phyloP scores from a whole-genome alignment of 1,140 invertebrate genomes.

The Heliothis subflexa region DNA sequence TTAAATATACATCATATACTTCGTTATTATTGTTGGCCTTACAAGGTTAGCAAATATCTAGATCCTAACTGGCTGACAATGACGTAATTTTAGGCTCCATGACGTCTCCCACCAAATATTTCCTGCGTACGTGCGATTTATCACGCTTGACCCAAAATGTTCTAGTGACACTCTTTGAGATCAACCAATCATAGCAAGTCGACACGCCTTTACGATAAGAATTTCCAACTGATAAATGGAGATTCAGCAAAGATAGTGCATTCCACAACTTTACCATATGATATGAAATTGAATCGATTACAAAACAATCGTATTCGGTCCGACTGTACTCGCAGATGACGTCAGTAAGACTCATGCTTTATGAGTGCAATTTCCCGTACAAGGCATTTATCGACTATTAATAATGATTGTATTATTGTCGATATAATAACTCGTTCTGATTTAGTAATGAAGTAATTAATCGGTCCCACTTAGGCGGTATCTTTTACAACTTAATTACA shows the following conservation, averaged over 20 bases:
- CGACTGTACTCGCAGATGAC: not conserved
- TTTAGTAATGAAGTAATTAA: not conserved
- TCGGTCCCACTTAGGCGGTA: not conserved
- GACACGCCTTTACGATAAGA: conserved; percentile 13
- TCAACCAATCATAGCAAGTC: not conserved
- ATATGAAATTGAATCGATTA: conserved; percentile 9
- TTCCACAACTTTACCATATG: conserved; percentile 2
- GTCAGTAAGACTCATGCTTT: not conserved
- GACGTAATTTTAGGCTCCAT: conserved; percentile 13
- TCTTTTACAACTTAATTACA: not conserved
- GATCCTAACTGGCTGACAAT: conserved; percentile 17
- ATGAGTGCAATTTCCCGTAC: conserved; percentile 4
- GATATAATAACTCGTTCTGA: conserved; percentile 3
- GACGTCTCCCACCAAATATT: conserved; percentile 11
- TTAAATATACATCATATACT: too few species aligned
- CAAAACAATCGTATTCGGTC: not conserved
- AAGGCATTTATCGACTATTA: conserved; percentile 13
- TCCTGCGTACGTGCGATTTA: conserved; percentile 41
- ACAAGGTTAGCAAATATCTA: conserved; percentile 37
- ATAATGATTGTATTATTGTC: conserved; percentile 1
- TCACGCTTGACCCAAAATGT: conserved; percentile 1
- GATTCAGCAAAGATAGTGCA: conserved; percentile 4
- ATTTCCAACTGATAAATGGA: conserved; percentile 1
- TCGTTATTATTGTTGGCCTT: conserved; percentile 7
- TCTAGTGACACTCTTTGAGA: not conserved